A percentile compares a stretch with the other conserved stretches of the same genome.
These are phyloP conservation scores for Phrynocephalus forsythii DNA, from an alignment of 2,797 vertebrate genomes.

Conservation along the genomic window DNA sequence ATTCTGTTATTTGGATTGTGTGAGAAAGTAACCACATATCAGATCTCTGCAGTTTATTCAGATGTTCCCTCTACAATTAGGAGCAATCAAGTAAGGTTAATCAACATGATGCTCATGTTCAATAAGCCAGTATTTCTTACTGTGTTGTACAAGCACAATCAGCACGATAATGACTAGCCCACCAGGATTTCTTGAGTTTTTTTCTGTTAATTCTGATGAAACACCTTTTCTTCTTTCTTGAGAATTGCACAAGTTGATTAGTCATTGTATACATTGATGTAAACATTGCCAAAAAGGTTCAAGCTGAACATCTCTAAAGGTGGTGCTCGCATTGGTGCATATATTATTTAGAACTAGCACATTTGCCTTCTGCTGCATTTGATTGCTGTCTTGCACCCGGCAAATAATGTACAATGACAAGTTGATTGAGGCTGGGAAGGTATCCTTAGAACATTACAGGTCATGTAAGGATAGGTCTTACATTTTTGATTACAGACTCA, in stretches of 20 bases:
- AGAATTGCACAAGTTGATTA: background rate
- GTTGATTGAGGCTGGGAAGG: background rate
- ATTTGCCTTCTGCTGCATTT: background rate
- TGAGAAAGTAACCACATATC: background rate
- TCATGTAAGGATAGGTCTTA: constrained; percentile 25
- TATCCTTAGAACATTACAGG: constrained; percentile 18
- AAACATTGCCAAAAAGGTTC: background rate
- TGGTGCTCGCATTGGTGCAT: background rate
- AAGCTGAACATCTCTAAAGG: background rate
- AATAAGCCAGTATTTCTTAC: background rate
- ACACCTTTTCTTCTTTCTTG: too few species aligned
- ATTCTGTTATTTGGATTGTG: background rate
- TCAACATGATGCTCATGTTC: background rate
- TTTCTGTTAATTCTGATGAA: background rate
- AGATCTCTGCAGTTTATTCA: background rate
- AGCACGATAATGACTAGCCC: background rate
- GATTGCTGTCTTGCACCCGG: background rate
- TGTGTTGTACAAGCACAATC: background rate
- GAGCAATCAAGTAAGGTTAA: too few species aligned
- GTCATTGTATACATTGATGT: background rate
- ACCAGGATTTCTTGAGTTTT: background rate
- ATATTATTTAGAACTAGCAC: background rate
- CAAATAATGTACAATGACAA: background rate
- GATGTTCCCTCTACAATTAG: background rate
- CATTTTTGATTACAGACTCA: constrained; percentile 33